A percentile compares a stretch with the other conserved stretches of the same genome.
Evolutionary conservation across 2,113 vertebrate genomes (phyloP).

Genomic region (Trematomus loennbergii): DNA sequence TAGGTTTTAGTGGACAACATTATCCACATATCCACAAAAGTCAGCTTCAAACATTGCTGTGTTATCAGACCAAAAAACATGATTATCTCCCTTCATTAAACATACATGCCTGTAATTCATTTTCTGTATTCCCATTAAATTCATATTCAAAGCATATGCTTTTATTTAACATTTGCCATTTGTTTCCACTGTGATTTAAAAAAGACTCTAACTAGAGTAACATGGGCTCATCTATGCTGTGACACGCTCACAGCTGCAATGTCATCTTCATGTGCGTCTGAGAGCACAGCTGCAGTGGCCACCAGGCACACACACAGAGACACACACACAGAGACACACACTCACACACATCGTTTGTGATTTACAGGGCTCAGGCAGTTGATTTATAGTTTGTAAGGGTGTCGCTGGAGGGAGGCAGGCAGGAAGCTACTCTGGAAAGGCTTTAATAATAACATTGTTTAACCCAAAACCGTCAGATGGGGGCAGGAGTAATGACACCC

Average conservation of each 20-base stretch:
- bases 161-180: conserved; percentile 38
- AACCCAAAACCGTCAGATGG: conserved; percentile 81
- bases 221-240: conserved; percentile 15
- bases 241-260: conserved; percentile 49
- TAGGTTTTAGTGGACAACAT: conserved; percentile 19
- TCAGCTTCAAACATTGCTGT: neutral
- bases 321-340: conserved; percentile 16
- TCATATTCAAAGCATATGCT: conserved; percentile 25
- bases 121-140: neutral
- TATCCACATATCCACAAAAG: conserved; percentile 5
- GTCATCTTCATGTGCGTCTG: conserved; percentile 35
- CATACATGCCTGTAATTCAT: neutral
- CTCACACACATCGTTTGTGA: conserved; percentile 56
- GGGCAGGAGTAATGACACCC: conserved; percentile 74
- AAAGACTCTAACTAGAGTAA: conserved; percentile 24
- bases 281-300: conserved; percentile 55
- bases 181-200: conserved; percentile 21
- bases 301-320: conserved; percentile 8
- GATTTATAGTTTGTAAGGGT: conserved; percentile 81
- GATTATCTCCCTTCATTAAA: neutral
- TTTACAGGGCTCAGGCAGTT: conserved; percentile 70
- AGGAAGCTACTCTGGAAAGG: conserved; percentile 69
- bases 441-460: conserved; percentile 83
- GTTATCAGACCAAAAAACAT: conserved; percentile 3
- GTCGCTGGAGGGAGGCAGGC: conserved; percentile 62